Base-by-base conservation (phyloP, 2,888 invertebrate species). In the Cremastinae sp. region DNA sequence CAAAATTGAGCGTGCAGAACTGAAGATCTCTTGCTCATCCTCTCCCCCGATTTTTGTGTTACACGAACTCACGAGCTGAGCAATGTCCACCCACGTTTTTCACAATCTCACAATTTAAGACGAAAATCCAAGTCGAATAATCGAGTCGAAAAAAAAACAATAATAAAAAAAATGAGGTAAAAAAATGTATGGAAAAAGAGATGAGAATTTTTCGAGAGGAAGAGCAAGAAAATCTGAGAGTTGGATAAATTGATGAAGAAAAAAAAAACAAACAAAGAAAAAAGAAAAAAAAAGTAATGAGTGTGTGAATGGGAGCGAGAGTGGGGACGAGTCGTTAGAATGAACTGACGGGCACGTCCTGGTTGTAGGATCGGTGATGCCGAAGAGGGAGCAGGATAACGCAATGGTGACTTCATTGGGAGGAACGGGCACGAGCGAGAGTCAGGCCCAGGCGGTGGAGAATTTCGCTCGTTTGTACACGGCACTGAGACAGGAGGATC, bases 351-450 rank as follows among this genome's bases (percentile, higher is more conserved):
- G 89, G 88, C 88, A 86, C 87, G 86, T 88, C 88, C 88, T 89
- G 89, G 89, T 90, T 90, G 89, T 89, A 89, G 89, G 89, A 87
- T 88, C 89, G 84, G 86, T 86, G 88, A 80, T 88, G 85, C 84
- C 87, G 83, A 88, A 88, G 87, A 85, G 85, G 85, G 88, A 88
- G 28, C 28, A 28, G 83, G 89, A 89, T 64, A 82, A 82, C 81
- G 82, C 82, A 80, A 79, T 86, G 85, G 79, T 84, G 83, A 75
- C 82, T 65, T 78, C 81, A 76, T 68, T 73, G 47, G 80, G 75
- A 71, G 78, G 78, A 78, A 81, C 83, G 79, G 78, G 81, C 61
- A 74, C 80, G 74, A 80, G 78, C 79, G 77, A 76, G 41, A 83
- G 83, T 77, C 84, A 86, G 58, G 79, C 87, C 75, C 87, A 88